These are phyloP conservation scores for Opisthocomus hoazin DNA, from an alignment of 2,113 vertebrate species.

Conservation along the genomic window DNA sequence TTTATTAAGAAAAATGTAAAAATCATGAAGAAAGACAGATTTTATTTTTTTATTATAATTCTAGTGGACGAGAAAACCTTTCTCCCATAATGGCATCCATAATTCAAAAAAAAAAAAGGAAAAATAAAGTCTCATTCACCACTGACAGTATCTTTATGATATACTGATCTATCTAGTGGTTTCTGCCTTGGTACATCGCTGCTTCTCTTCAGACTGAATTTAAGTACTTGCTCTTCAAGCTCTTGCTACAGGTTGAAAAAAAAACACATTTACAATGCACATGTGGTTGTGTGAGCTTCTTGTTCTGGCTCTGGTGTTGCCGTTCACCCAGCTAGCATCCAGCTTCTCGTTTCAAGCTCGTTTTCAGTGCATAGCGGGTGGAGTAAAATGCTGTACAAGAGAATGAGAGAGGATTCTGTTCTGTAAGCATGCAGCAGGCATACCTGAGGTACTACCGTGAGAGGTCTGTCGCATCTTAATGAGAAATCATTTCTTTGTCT, in stretches of 20 bases:
- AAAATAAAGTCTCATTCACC: not conserved
- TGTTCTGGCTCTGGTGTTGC: not conserved
- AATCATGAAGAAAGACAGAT: not conserved
- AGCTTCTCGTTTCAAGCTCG: not conserved
- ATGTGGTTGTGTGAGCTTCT: not conserved
- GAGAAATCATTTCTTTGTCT: not conserved
- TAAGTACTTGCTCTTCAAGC: not conserved
- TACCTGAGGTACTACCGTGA: not conserved
- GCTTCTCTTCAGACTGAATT: not conserved
- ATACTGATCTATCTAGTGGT: not conserved
- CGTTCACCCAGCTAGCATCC: not conserved
- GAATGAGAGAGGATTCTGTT: not conserved
- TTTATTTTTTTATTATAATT: not conserved
- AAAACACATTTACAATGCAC: not conserved
- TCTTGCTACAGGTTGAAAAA: not conserved
- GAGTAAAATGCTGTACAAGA: not conserved
- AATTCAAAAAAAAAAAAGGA: not conserved
- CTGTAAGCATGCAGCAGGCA: not conserved
- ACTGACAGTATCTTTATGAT: not conserved
- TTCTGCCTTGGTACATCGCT: not conserved
- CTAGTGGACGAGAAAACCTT: not conserved
- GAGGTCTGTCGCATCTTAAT: not conserved
- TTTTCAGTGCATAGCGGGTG: not conserved
- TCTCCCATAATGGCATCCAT: not conserved
- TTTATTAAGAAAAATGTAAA: constrained; percentile 7